phyloP scores from a whole-genome alignment of 2,888 invertebrate species.

The Capitulum mitella region DNA sequence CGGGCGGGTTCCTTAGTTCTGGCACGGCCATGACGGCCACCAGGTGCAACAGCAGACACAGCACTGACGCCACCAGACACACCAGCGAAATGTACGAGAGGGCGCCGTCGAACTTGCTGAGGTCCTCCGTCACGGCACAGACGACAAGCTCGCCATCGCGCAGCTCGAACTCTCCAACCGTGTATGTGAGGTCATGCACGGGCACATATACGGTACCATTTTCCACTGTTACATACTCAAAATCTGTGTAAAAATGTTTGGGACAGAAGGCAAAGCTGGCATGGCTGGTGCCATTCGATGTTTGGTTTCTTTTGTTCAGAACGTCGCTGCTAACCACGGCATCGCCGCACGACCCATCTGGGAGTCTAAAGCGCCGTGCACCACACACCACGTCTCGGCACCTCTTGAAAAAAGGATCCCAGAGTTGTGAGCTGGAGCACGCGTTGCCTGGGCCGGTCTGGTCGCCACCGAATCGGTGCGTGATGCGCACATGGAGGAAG shows the following conservation, averaged over 20 bases:
- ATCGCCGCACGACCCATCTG: not conserved
- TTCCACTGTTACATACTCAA: slow-evolving; percentile 38
- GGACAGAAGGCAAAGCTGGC: slow-evolving; percentile 38
- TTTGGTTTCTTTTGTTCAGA: not conserved
- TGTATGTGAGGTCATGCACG: not conserved
- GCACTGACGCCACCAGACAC: slow-evolving; percentile 47
- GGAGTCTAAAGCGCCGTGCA: not conserved
- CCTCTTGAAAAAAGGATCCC: no score
- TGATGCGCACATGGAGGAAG: no score
- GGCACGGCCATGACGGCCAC: not conserved
- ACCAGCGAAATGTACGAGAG: slow-evolving; percentile 46
- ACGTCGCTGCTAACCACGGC: not conserved
- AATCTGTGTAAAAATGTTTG: slow-evolving; percentile 41
- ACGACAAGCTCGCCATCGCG: slow-evolving; percentile 8
- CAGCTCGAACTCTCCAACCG: slow-evolving; percentile 6
- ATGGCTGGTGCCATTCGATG: not conserved
- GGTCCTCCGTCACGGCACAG: not conserved
- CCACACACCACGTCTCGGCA: not conserved
- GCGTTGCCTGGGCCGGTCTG: no score
- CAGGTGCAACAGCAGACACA: slow-evolving; percentile 41
- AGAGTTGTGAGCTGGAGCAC: no score
- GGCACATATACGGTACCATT: not conserved
- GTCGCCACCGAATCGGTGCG: no score
- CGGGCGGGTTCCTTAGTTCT: slow-evolving; percentile 47
- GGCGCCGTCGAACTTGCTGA: slow-evolving; percentile 39